These are phyloP conservation scores for Pyrgus malvae DNA, from an alignment of 2,888 invertebrate genomes.

Conservation along the genomic window DNA sequence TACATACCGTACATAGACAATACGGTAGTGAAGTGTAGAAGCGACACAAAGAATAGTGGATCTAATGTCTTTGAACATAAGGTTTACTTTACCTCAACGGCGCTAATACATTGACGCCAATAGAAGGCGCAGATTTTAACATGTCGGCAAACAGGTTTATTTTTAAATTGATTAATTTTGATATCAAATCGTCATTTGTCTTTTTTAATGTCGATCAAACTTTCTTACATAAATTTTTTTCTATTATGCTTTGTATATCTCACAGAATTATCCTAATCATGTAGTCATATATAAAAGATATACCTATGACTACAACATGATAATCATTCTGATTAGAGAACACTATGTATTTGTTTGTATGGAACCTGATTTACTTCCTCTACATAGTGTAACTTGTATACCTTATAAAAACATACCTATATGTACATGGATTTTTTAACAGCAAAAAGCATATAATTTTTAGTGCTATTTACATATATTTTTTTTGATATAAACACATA, in stretches of 20 bases:
- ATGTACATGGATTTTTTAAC: too few relatives aligned
- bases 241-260: neutral
- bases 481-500: too few relatives aligned
- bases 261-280: constrained; percentile 3
- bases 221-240: neutral
- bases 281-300: neutral
- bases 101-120: constrained; percentile 48
- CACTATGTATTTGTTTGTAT: neutral
- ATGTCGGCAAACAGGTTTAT: constrained; percentile 28
- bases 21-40: constrained; percentile 45
- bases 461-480: too few relatives aligned
- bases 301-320: too few relatives aligned
- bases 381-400: neutral
- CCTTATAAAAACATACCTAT: too few relatives aligned
- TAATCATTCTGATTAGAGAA: neutral
- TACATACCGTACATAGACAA: constrained; percentile 46
- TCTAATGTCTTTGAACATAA: constrained; percentile 46
- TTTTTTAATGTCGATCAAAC: neutral
- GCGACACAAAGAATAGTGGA: constrained; percentile 46
- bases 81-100: constrained; percentile 48
- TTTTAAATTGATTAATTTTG: constrained; percentile 16
- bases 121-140: constrained; percentile 45
- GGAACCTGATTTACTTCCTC: neutral
- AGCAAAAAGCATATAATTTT: too few relatives aligned
- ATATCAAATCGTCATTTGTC: constrained; percentile 6